Base-by-base conservation (phyloP, 2,113 vertebrate genomes). In the Heliornis fulica region DNA sequence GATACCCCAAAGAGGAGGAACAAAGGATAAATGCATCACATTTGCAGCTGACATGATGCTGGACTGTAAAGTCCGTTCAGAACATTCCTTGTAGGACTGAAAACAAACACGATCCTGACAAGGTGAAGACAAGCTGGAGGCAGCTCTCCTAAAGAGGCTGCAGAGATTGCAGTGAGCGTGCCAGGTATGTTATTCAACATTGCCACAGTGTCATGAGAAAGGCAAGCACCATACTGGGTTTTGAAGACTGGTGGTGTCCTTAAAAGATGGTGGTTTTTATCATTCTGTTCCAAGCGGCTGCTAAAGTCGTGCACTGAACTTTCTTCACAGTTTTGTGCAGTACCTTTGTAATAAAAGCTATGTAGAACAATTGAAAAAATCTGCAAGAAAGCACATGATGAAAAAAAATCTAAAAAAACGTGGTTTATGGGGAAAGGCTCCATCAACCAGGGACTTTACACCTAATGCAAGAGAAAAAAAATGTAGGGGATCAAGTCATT, bases 41-140 rank as follows among this genome's bases (percentile, higher is more conserved):
- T 76, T 85, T 79, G 21, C 12, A 15, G 66, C 50, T 86, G 80
- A 48, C 3, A 6, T 31, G 82, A 83, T 90, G 15, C 38, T 70
- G 59, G 57, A 36, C n/a, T 79, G 20, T 26, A 72, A 93, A 85
- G 76, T 82, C 36, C 15, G 41, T 64, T 63, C 45, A 83, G 75
- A 28, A 83, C 68, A 21, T 46, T 10, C 46, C 20, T 46, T 22
- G 46, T 11, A 48, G 41, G 31, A 57, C 85, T 91, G 63, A 83
- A 94, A 93, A 56, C 40, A 91, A 91, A 80, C 36, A 53, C 1
- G 16, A 28, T 57, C 53, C 18, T 36, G 60, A 87, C 65, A 79
- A 82, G 63, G 66, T 91, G 92, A 88, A 64, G 85, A 83, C 51
- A 91, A 81, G 60, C 19, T 26, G 57, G 40, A 90, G 17, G 66